Evolutionary conservation across 2,113 vertebrate species (phyloP), one percentile per base, ranked within the genome.

Genomic region (Phalacrocorax brasilianus): DNA sequence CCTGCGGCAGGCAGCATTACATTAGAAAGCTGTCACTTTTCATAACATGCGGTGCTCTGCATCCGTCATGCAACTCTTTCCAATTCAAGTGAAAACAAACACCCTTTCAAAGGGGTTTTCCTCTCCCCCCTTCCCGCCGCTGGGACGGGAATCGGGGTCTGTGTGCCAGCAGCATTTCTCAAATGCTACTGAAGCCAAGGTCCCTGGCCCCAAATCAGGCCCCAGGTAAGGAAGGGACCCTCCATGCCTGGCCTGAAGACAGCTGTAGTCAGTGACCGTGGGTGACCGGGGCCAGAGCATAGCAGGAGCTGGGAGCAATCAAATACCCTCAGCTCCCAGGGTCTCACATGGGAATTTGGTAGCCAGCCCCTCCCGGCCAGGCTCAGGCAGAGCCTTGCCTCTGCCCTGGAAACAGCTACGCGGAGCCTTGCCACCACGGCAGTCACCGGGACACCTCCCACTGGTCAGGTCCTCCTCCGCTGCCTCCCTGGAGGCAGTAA

Each of bases 21-120:
- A 14, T 55, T 74, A 79, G 95, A 96, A 94, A 73, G 94, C 88
- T 94, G 94, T 94, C 96, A 67, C 85, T 85, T 93, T 71, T 59
- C 79, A 59, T 94, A 94, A 81, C 52, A 19, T 18, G 59, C 52
- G 12, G 32, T 61, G 42, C 75, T 91, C 50, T 59, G 79, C 78
- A 44, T 91, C 42, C 3, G 19, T 92, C 95, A 11, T 35, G 74
- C 84, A 65, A 16, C 40, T 70, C 59, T 73, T 82, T 85, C 66
- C 65, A 58, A n/a, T 73, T 80, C 61, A 55, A 85, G 62, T 80
- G 85, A 73, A 95, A 95, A 92, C 88, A 93, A 92, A 74, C 75
- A 73, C 66, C 81, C 88, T 90, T 89, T 95, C 70, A 84, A 52
- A 85, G 63, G 58, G 85, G 33, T 33, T 91, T 94, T 92, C 65